Conservation (phyloP, 2,113 vertebrate species). For the Istiophorus platypterus region DNA sequence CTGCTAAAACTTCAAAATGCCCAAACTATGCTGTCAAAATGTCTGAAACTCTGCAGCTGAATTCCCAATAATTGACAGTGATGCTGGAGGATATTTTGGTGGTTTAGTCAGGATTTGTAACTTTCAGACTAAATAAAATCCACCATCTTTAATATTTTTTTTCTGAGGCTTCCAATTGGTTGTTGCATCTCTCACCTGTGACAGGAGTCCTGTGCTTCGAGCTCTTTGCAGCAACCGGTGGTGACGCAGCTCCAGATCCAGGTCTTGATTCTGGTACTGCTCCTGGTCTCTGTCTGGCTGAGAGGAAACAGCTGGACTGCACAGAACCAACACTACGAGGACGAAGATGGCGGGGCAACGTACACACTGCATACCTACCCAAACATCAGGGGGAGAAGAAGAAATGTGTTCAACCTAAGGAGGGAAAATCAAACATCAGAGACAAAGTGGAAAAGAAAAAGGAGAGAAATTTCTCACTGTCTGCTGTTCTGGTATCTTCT, state of each 20-base stretch:
- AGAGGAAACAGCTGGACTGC: constrained; percentile 83
- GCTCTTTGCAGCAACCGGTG: constrained; percentile 92
- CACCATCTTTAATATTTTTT: neutral
- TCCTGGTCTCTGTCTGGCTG: constrained; percentile 84
- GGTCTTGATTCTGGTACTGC: constrained; percentile 60
- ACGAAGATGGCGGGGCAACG: constrained; percentile 85
- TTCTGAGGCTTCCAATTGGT: neutral
- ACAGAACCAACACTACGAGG: constrained; percentile 87
- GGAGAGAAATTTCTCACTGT: constrained; percentile 31
- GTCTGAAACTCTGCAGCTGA: too few relatives aligned
- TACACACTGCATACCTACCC: constrained; percentile 72
- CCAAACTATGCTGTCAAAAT: too few relatives aligned
- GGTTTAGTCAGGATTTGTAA: too few relatives aligned
- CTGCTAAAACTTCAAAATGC: too few relatives aligned
- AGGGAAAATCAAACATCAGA: neutral
- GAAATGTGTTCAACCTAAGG: neutral
- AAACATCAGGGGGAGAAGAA: constrained; percentile 39
- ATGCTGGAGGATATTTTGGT: too few relatives aligned
- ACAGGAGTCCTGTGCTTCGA: constrained; percentile 84
- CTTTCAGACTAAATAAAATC: too few relatives aligned
- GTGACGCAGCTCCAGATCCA: constrained; percentile 83
- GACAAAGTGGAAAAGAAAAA: neutral
- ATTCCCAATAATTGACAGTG: too few relatives aligned
- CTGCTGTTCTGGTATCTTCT: constrained; percentile 49
- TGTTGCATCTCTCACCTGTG: constrained; percentile 71